Base-by-base conservation (phyloP, 1,140 invertebrate species). In the Penaeus chinensis region DNA sequence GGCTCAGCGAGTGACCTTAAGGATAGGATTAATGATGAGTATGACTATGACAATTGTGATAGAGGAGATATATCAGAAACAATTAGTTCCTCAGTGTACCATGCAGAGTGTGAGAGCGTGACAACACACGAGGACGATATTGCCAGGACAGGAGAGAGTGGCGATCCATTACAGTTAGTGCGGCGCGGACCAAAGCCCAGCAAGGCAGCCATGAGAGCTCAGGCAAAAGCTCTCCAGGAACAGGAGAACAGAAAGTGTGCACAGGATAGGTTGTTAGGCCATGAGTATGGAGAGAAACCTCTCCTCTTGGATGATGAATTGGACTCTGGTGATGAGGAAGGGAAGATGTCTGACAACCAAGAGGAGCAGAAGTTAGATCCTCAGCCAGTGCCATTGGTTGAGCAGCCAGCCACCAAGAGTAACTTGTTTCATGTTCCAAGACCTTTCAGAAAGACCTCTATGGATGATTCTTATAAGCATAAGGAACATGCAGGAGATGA, bases 261-360 rank as follows among this genome's bases (percentile, higher is more conserved):
- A n/a, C 88, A 87, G 61, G 93, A 93, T 90, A 90, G 92, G 66
- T 94, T 96, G 78, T 94, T 96, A 2, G 95, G 95, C 0, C 96
- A 97, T 92, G 94, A 95, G 84, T 96, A 96, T 90, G 96, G 96
- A 3, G 95, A 96, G 87, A 94, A 94, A 89, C 96, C 96, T 3
- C 91, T 97, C 18, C 91, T 97, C 2, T 93, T 96, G 54, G 96
- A 97, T 90, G 96, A 97, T 91, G 96, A 96, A 91, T 91, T 96
- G 8, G 95, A 95, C 87, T 94, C 95, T 3, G 95, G 95, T 81
- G 93, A 93, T 7, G 94, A 93, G 13, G 93, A 93, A 89, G 92
- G 65, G 62, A 90, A 87, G 66, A 47, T 88, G n/a, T 66, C 92
- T 86, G 92, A 92, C 77, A 92, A 92, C 85, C 89, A 86, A 22